A percentile compares a stretch with the other conserved stretches of the same genome.
These are phyloP conservation scores for Epiperipatus broadwayi DNA, from an alignment of 2,888 invertebrate genomes.

Conservation along the genomic window DNA sequence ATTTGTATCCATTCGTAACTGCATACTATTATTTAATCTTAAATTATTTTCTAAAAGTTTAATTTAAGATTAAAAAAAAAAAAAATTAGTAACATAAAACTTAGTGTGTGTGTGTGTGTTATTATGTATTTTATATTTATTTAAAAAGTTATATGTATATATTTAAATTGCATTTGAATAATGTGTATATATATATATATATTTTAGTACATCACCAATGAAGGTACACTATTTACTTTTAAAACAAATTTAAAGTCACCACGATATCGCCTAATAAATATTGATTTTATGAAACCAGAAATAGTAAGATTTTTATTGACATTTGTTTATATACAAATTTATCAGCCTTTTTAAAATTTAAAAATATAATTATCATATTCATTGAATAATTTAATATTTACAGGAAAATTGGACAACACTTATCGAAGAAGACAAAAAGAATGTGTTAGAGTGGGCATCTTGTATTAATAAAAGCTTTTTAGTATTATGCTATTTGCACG, in stretches of 20 bases:
- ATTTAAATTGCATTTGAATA: no score
- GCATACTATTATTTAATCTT: no score
- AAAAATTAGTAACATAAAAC: no score
- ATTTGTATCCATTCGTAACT: no score
- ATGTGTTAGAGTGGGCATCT: constrained; percentile 73
- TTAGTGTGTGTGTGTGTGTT: no score
- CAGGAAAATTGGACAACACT: constrained; percentile 64
- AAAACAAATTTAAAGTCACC: constrained; percentile 83
- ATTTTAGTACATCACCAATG: constrained; percentile 69
- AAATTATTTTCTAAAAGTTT: no score
- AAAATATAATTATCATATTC: not conserved
- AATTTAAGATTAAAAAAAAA: no score
- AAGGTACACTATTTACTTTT: constrained; percentile 58
- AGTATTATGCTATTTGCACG: constrained; percentile 67
- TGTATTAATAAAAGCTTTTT: constrained; percentile 69
- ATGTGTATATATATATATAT: constrained; percentile 9
- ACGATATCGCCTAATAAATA: constrained; percentile 65
- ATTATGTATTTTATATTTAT: no score
- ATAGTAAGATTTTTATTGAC: constrained; percentile 33
- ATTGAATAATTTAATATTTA: constrained; percentile 35
- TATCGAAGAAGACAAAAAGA: constrained; percentile 57
- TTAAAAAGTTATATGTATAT: no score
- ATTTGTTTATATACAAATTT: not conserved
- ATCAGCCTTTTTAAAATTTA: not conserved
- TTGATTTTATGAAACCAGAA: constrained; percentile 34